Percentiles rank a stretch among this genome's conserved stretches.
Evolutionary conservation across 2,888 invertebrate species (phyloP).

Genomic region (Apamea monoglypha): DNA sequence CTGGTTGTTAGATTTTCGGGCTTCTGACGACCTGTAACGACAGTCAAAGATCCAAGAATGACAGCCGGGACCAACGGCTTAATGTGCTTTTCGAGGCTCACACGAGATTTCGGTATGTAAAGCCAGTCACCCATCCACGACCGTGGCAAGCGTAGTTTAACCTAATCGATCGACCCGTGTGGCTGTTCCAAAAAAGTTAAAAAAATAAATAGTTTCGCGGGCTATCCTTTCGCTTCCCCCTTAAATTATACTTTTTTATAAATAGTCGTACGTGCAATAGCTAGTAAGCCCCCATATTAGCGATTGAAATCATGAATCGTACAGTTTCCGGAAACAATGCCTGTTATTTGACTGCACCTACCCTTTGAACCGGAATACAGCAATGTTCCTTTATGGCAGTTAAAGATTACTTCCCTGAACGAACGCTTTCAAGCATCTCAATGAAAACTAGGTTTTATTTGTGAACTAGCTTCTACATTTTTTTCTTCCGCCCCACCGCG

Average conservation of each 20-base stretch:
- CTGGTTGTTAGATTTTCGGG: no score
- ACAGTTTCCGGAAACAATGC: constrained; percentile 3
- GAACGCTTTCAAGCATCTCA: neutral
- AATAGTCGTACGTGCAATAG: neutral
- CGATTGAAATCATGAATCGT: constrained; percentile 15
- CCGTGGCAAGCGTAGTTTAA: no score
- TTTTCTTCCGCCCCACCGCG: neutral
- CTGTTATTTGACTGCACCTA: constrained; percentile 7
- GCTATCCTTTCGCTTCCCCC: no score
- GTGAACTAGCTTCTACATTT: neutral
- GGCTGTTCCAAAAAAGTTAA: no score
- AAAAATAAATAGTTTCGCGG: no score
- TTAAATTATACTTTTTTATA: neutral
- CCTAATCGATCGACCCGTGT: no score
- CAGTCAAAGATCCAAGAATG: no score
- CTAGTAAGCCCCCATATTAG: neutral
- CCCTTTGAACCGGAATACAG: neutral
- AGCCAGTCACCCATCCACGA: no score
- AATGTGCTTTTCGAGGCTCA: no score
- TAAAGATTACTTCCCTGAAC: neutral
- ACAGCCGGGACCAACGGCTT: no score
- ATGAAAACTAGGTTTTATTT: neutral
- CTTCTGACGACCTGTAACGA: no score
- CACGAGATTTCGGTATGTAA: no score
- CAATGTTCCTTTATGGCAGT: neutral